A percentile compares a stretch with the other conserved stretches of the same genome.
Evolutionary conservation across 1,140 invertebrate genomes (phyloP).

Genomic region (Geopemphigus sp.): DNA sequence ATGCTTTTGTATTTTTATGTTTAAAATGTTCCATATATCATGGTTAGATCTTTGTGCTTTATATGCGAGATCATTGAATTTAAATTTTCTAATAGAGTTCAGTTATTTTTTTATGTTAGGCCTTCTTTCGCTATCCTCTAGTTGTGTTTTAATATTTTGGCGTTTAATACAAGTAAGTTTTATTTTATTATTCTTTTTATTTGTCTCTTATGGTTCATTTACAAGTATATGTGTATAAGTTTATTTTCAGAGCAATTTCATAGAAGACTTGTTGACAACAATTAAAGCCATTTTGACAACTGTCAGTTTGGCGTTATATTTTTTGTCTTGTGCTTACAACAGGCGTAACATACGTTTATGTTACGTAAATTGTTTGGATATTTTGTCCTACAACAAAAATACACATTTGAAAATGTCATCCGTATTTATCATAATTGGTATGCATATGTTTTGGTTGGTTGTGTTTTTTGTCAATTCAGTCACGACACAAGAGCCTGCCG

Average conservation of each 20-base stretch:
- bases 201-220: constrained; percentile 15
- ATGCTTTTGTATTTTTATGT: neutral
- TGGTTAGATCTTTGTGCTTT: constrained; percentile 16
- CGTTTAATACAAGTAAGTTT: constrained; percentile 46
- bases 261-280: constrained; percentile 43
- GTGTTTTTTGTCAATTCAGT: constrained; percentile 46
- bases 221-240: constrained; percentile 28
- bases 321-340: constrained; percentile 43
- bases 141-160: constrained; percentile 37
- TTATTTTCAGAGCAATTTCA: constrained; percentile 47
- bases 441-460: constrained; percentile 44
- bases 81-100: constrained; percentile 25
- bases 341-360: constrained; percentile 28
- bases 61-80: constrained; percentile 8
- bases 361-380: constrained; percentile 29
- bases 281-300: constrained; percentile 42
- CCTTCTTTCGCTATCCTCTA: constrained; percentile 35
- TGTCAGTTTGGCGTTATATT: constrained; percentile 42
- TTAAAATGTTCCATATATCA: neutral
- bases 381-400: constrained; percentile 40
- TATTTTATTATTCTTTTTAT: constrained; percentile 11
- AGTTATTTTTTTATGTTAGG: constrained; percentile 39
- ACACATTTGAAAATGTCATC: constrained; percentile 42
- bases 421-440: constrained; percentile 29
- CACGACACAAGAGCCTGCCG: constrained; percentile 10